These are phyloP conservation scores for Plutella xylostella DNA, from an alignment of 2,888 invertebrate species.

Conservation along the genomic window DNA sequence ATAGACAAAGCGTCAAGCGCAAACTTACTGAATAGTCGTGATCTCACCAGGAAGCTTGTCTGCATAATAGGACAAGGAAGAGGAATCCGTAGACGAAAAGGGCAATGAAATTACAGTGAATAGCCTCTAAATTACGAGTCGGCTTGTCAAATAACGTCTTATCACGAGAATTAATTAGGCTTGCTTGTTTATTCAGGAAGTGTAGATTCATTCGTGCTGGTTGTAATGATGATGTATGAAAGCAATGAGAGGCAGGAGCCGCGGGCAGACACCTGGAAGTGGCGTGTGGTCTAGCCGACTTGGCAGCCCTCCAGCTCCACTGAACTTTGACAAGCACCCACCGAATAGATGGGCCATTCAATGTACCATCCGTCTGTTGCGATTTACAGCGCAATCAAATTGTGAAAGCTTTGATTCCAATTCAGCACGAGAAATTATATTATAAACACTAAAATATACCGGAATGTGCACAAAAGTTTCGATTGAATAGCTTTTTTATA, in stretches of 20 bases:
- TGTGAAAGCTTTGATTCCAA: too few species aligned
- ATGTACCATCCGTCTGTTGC: constrained; percentile 22
- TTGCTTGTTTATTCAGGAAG: constrained; percentile 4
- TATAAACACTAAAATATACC: too few species aligned
- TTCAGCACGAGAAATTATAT: too few species aligned
- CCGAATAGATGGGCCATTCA: constrained; percentile 37
- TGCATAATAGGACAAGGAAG: constrained; percentile 37
- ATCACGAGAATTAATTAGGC: constrained; percentile 3
- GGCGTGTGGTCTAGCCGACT: constrained; percentile 36
- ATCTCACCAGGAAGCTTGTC: constrained; percentile 47
- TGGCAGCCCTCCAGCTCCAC: constrained; percentile 60
- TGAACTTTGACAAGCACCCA: constrained; percentile 62
- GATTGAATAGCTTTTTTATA: too few species aligned
- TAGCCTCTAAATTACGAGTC: neutral
- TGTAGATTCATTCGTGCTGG: neutral
- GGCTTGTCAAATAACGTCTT: constrained; percentile 1
- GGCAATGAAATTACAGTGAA: constrained; percentile 29
- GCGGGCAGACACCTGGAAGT: constrained; percentile 59
- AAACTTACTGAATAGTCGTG: constrained; percentile 40
- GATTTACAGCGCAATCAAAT: too few species aligned
- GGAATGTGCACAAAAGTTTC: too few species aligned
- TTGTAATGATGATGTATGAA: neutral
- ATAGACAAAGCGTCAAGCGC: constrained; percentile 39
- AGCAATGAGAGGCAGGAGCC: too few species aligned
- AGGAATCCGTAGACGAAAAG: constrained; percentile 30